phyloP scores from a whole-genome alignment of 2,113 vertebrate genomes.

The Pampusana beccarii region DNA sequence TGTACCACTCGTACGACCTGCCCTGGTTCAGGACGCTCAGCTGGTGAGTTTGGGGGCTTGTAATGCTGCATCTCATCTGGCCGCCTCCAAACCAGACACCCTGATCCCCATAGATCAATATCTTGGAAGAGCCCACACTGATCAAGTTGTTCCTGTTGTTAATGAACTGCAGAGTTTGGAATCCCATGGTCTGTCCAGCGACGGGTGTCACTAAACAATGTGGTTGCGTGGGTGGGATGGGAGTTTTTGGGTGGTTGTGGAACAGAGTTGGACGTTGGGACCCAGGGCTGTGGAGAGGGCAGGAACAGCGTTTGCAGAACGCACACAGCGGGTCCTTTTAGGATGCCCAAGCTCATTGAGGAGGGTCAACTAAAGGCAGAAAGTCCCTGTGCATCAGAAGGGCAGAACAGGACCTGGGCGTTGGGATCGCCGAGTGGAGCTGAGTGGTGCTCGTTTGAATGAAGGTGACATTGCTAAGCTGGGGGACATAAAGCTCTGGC shows the following conservation, averaged over 20 bases:
- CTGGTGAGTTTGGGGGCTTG: slow-evolving; percentile 85
- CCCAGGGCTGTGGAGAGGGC: neutral
- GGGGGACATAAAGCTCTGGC: neutral
- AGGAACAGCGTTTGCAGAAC: neutral
- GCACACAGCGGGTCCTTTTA: neutral
- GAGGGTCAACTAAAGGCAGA: slow-evolving; percentile 4
- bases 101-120: too few relatives aligned
- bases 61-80: too few relatives aligned
- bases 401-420: fast-evolving
- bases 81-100: neutral
- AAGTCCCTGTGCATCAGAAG: neutral
- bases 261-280: neutral
- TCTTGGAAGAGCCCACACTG: neutral
- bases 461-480: neutral
- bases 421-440: neutral
- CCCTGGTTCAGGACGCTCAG: slow-evolving; percentile 98
- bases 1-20: slow-evolving; percentile 97
- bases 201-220: fast-evolving
- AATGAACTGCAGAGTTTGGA: neutral
- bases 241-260: neutral
- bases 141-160: neutral
- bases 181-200: neutral
- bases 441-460: neutral
- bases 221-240: neutral
- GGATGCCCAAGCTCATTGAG: neutral